Evolutionary conservation across 2,113 vertebrate genomes (phyloP).

Genomic region (Rafetus swinhoei): DNA sequence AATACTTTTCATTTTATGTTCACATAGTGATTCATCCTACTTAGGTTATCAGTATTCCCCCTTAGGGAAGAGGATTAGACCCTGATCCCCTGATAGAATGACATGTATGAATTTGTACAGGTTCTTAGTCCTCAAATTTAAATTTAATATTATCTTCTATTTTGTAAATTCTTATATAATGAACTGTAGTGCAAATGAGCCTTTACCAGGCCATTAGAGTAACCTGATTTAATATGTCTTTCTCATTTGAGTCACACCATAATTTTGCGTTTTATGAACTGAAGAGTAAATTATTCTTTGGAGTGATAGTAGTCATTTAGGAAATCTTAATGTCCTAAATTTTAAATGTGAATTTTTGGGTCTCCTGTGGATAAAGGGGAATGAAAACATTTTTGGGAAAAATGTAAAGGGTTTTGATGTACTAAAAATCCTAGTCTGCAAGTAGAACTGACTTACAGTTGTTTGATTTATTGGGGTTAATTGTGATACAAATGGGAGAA

Average conservation of each 20-base stretch:
- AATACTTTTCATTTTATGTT: not conserved
- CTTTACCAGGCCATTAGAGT: not conserved
- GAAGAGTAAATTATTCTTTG: not conserved
- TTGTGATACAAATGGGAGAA: not conserved
- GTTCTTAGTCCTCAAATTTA: not conserved
- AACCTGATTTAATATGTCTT: not conserved
- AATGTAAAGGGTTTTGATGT: too few relatives aligned
- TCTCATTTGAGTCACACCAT: not conserved
- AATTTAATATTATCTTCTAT: not conserved
- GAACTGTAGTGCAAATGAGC: not conserved
- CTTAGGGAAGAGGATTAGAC: too few relatives aligned
- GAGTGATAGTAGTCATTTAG: not conserved
- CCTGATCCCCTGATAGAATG: not conserved
- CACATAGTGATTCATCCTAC: not conserved
- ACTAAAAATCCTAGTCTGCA: not conserved
- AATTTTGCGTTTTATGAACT: not conserved
- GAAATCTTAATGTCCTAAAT: not conserved
- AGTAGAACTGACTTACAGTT: not conserved
- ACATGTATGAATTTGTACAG: not conserved
- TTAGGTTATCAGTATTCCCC: not conserved
- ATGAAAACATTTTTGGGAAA: not conserved
- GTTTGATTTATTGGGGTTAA: not conserved
- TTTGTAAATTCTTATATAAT: not conserved
- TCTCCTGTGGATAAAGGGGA: not conserved
- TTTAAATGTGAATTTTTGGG: not conserved